These are phyloP conservation scores for Cottoperca gobio DNA, from an alignment of 2,797 vertebrate genomes.

Conservation along the genomic window DNA sequence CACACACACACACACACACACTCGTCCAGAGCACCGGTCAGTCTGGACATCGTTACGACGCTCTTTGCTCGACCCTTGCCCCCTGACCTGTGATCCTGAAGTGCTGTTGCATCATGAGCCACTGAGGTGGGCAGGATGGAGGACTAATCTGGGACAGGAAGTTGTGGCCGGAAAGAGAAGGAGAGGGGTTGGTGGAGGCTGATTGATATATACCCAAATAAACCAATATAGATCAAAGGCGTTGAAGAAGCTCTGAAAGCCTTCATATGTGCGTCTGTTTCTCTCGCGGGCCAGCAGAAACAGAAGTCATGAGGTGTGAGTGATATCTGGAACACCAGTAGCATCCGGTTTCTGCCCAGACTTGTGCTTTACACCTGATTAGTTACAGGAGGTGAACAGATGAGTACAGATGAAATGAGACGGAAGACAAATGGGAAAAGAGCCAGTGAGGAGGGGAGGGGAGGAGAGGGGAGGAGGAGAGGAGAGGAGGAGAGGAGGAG, in stretches of 20 bases:
- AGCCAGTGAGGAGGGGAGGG: conserved; percentile 1
- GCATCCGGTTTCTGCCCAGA: conserved; percentile 74
- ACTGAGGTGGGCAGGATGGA: conserved; percentile 78
- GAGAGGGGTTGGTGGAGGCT: conserved; percentile 54
- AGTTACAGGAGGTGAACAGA: conserved; percentile 72
- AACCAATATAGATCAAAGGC: conserved; percentile 79
- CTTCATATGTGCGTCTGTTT: conserved; percentile 39
- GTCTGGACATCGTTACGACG: conserved; percentile 84
- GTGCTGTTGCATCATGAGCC: conserved; percentile 83
- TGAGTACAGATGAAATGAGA: conserved; percentile 66
- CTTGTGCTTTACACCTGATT: conserved; percentile 77
- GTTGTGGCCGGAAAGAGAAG: conserved; percentile 71
- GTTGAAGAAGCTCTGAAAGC: conserved; percentile 33
- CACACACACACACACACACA: conserved; percentile 59
- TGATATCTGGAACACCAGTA: conserved; percentile 68
- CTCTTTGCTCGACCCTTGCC: conserved; percentile 80
- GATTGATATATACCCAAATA: conserved; percentile 81
- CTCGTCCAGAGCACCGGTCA: conserved; percentile 57
- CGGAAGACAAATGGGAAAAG: conserved; percentile 45
- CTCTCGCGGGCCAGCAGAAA: conserved; percentile 33
- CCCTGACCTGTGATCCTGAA: conserved; percentile 84
- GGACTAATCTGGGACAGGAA: conserved; percentile 82
- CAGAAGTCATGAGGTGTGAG: conserved; percentile 73
- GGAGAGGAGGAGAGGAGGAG: conserved; percentile 1
- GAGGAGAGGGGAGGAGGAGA: background rate